These are phyloP conservation scores for Mormyrops boulengeri DNA, from an alignment of 2,797 vertebrate species.

Conservation along the genomic window DNA sequence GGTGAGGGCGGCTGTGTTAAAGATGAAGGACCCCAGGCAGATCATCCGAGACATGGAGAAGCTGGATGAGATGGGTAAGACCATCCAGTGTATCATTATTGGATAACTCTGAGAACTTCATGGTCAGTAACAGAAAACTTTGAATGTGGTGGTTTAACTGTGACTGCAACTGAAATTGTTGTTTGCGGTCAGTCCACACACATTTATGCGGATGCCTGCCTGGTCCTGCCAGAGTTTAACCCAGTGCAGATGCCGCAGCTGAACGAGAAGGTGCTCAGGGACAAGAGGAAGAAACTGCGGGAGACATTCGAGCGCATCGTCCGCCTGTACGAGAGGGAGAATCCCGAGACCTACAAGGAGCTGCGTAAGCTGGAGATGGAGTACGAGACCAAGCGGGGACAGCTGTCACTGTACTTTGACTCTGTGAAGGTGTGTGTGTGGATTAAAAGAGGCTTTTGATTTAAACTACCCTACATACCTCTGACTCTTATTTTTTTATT, in stretches of 20 bases:
- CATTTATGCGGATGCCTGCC: neutral
- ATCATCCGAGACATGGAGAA: conserved; percentile 98
- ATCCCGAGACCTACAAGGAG: conserved; percentile 94
- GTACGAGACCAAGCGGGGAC: conserved; percentile 90
- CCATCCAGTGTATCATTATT: neutral
- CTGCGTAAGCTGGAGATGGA: conserved; percentile 87
- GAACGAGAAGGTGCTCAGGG: conserved; percentile 94
- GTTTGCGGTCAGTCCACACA: neutral
- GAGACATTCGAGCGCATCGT: conserved; percentile 96
- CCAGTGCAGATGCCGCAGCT: conserved; percentile 80
- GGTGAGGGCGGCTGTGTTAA: conserved; percentile 93
- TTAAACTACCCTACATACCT: neutral
- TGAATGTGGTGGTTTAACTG: neutral
- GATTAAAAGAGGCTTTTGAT: neutral
- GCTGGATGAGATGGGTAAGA: conserved; percentile 93
- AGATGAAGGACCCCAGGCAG: conserved; percentile 98
- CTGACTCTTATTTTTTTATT: neutral
- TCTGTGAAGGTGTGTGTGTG: conserved; percentile 63
- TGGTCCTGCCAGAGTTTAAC: conserved; percentile 79
- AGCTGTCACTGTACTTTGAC: conserved; percentile 77
- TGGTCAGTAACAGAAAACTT: neutral
- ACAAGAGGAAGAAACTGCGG: conserved; percentile 93
- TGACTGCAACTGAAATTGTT: neutral
- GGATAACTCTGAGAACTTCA: neutral
- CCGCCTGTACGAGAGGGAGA: conserved; percentile 90